phyloP scores from a whole-genome alignment of 2,797 vertebrate species.

The Parauchenoglanis punctatus region DNA sequence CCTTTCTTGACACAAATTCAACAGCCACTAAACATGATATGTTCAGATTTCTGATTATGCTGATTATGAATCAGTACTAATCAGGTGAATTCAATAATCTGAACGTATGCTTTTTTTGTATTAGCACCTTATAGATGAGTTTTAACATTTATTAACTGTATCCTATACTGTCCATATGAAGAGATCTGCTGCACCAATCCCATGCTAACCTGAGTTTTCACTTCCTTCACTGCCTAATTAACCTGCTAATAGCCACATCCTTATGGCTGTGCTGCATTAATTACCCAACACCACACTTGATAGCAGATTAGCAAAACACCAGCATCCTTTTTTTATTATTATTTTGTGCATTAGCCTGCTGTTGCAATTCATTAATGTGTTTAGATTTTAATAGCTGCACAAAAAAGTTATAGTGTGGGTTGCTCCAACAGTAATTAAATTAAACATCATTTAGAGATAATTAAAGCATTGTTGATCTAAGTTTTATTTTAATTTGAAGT shows the following conservation, averaged over 20 bases:
- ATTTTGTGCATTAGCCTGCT: background rate
- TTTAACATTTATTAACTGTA: conserved; percentile 74
- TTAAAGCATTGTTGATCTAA: background rate
- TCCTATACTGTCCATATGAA: conserved; percentile 70
- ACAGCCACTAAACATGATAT: conserved; percentile 69
- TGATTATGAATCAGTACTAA: conserved; percentile 69
- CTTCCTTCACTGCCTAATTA: conserved; percentile 86
- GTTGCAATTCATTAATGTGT: background rate
- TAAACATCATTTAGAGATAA: background rate
- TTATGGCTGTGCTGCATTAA: conserved; percentile 70
- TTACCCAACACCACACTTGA: conserved; percentile 68
- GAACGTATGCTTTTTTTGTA: conserved; percentile 71
- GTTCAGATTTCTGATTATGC: conserved; percentile 64
- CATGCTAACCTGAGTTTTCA: conserved; percentile 77
- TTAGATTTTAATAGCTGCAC: background rate
- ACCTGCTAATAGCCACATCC: conserved; percentile 83
- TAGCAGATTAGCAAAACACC: conserved; percentile 66
- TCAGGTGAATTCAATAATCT: conserved; percentile 78
- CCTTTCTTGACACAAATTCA: conserved; percentile 40
- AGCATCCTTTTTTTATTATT: conserved; percentile 38
- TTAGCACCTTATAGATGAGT: conserved; percentile 79
- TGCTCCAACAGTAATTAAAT: background rate
- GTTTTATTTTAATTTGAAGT: background rate
- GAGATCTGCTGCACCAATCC: conserved; percentile 77
- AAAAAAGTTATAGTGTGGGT: background rate